phyloP scores from a whole-genome alignment of 2,797 vertebrate genomes.

The Lepus oiostolus region DNA sequence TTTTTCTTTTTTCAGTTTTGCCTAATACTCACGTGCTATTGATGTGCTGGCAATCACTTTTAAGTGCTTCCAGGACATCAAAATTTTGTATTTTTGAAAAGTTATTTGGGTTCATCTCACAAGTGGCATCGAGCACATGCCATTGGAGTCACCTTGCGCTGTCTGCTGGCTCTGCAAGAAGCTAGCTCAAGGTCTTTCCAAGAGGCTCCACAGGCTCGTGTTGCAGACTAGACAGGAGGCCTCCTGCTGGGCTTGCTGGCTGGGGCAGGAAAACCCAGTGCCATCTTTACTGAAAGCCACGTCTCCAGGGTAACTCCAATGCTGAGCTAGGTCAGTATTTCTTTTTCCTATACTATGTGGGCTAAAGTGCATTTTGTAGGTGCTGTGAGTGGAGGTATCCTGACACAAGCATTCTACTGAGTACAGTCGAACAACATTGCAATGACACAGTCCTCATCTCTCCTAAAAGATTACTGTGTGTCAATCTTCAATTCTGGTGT shows the following conservation, averaged over 20 bases:
- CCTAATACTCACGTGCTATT: background rate
- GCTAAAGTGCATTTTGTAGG: background rate
- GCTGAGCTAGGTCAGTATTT: background rate
- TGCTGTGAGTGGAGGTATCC: background rate
- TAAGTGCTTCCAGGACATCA: background rate
- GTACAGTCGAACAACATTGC: background rate
- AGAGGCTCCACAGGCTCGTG: background rate
- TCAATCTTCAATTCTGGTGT: background rate
- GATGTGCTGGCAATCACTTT: background rate
- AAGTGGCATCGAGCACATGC: background rate
- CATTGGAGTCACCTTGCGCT: background rate
- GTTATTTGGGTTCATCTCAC: background rate
- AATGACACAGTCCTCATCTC: background rate
- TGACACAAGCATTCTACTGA: background rate
- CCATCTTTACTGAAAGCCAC: background rate
- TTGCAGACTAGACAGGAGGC: background rate
- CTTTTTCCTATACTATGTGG: background rate
- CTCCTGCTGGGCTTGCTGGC: background rate
- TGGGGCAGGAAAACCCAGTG: background rate
- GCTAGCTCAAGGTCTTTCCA: background rate
- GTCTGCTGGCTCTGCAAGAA: background rate
- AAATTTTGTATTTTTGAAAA: background rate
- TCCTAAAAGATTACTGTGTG: slow-evolving; percentile 10
- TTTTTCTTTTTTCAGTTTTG: background rate
- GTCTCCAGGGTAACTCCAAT: slow-evolving; percentile 24